Evolutionary conservation across 2,888 invertebrate genomes (phyloP), one percentile per base, ranked within the genome.

Genomic region (Xestia rhomboidea): DNA sequence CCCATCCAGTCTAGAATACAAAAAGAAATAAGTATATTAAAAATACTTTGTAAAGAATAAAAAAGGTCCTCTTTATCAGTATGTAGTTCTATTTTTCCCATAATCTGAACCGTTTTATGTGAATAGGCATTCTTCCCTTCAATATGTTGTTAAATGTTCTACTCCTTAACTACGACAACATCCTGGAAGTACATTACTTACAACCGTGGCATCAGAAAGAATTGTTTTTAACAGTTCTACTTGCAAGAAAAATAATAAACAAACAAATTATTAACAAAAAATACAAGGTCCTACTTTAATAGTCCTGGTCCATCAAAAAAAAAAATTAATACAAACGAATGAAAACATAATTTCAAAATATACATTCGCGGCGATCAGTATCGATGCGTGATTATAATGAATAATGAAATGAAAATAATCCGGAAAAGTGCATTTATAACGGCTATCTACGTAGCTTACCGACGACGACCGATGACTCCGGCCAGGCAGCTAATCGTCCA

Each of bases 371-470:
- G 51, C 38, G 66, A 24, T 24, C 24, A 63, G 18, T 68, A 27
- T 41, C 41, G 49, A 63, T 41, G 51, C 44, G 78, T 63, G 54
- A 63, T 67, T 34, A 38, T 41, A 63, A 41, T 54, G 38, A 68
- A 46, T 63, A 68, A 57, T 57, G 8, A 68, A 78, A 60, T 66
- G 67, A 83, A 83, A 83, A 79, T 69, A 78, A 79, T 69, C 30
- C 44, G n/a, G 13, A 34, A 54, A 51, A 24, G 54, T 64, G 68
- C 44, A 82, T 77, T 67, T 67, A 76, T 41, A 83, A 76, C 44
- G 27, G 62, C 67, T 84, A 83, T 76, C 64, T 86, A 81, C 75
- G 69, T 38, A 80, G 73, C 82, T 82, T 82, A 82, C 82, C 85
- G 79, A 63, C 81, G 44, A 30, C 44, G 63, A 15, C 27, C 69